Evolutionary conservation across 2,888 invertebrate genomes (phyloP), one percentile per base, ranked within the genome.

Genomic region (Bembecia ichneumoniformis): DNA sequence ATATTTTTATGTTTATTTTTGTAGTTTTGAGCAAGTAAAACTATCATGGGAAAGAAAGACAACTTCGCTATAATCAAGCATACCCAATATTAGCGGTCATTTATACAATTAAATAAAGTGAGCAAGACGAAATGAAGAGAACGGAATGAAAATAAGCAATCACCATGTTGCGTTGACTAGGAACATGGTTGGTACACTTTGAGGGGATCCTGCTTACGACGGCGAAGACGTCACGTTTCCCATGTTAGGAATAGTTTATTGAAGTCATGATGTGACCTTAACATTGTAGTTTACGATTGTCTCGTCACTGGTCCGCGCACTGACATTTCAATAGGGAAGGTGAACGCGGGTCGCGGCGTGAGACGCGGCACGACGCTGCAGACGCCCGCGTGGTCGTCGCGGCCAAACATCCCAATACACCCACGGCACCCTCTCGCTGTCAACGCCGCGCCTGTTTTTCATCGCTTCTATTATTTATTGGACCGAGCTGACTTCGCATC

Each of bases 241-340:
- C 67, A 74, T 83, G 83, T 84, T 82, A 68, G 63, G 77, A 74
- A 80, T 84, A 76, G 82, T 84, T 86, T 86, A 86, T 86, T 80
- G 84, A 83, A 84, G 86, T 80, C 83, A 84, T 84, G 84, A 80
- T 84, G 76, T 81, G 84, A 84, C 84, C 86, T 83, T 82, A 82
- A 84, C 84, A 81, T 84, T 83, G 80, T 84, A 77, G 79, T 83
- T 81, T 83, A 82, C 82, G 82, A 87, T 86, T 84, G 84, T 79
- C 83, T 84, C 84, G 77, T 86, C 86, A 84, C 75, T 64, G 76
- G 77, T 73, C 77, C 72, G 74, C 74, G 68, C 74, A 77, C 78
- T 82, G 84, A 86, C 86, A 84, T 87, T 86, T 86, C 86, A 84
- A 86, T 86, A 78, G 86, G 71, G 74, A 74, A 82, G 86, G 84